Conservation (phyloP, 2,797 vertebrate genomes). For the Remorina albescens region DNA sequence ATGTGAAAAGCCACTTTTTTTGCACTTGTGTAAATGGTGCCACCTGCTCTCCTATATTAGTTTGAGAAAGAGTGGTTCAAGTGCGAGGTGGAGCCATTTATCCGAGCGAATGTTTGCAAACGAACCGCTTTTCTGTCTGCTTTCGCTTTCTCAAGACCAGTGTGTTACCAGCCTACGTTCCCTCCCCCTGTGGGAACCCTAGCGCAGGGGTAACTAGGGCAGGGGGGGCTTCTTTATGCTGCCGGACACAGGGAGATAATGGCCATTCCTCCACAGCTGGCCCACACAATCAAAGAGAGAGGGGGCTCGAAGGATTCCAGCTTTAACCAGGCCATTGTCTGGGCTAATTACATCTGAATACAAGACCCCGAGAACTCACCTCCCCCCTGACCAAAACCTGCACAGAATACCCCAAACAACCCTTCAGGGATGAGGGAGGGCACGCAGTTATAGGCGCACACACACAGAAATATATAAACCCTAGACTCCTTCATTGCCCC, state of each 20-base stretch:
- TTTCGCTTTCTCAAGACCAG: constrained; percentile 68
- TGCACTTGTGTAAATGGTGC: constrained; percentile 33
- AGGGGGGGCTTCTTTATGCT: constrained; percentile 79
- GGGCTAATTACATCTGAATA: constrained; percentile 97
- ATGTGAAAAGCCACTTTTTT: constrained; percentile 47
- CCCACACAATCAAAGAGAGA: constrained; percentile 86
- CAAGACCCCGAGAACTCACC: constrained; percentile 88
- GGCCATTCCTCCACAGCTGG: constrained; percentile 87
- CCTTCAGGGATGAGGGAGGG: constrained; percentile 72
- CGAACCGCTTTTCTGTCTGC: constrained; percentile 44
- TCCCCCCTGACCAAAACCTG: constrained; percentile 72
- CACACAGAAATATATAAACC: constrained; percentile 66
- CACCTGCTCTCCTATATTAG: constrained; percentile 24
- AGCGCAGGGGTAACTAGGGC: constrained; percentile 67
- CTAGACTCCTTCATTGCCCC: constrained; percentile 65
- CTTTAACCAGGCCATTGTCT: constrained; percentile 96
- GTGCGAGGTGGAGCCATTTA: constrained; percentile 58
- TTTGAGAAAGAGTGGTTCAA: constrained; percentile 49
- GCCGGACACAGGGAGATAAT: constrained; percentile 84
- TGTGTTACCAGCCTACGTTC: constrained; percentile 70
- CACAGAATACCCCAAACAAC: constrained; percentile 80
- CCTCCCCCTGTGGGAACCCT: constrained; percentile 84
- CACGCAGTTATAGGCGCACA: constrained; percentile 54
- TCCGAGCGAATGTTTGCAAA: constrained; percentile 44
- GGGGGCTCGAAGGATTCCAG: constrained; percentile 88